These are phyloP conservation scores for Callorhinus ursinus DNA, from an alignment of 2,113 vertebrate genomes.

Conservation along the genomic window DNA sequence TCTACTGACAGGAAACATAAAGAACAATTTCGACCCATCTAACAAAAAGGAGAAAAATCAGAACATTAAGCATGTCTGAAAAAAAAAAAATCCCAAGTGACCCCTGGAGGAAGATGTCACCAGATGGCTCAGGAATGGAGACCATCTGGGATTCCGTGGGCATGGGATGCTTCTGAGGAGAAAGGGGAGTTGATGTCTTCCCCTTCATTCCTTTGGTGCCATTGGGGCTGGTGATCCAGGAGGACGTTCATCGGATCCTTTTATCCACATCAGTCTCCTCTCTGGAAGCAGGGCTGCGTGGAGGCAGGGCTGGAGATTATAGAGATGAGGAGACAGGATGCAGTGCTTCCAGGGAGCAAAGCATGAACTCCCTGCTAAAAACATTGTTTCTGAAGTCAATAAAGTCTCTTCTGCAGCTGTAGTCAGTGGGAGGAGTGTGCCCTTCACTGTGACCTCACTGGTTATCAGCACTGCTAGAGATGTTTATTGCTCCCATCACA, in stretches of 20 bases:
- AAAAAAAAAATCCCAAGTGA: neutral
- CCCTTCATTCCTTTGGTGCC: neutral
- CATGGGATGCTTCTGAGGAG: neutral
- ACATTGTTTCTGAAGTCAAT: neutral
- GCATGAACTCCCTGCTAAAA: neutral
- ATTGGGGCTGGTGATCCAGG: neutral
- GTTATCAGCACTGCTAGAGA: slow-evolving; percentile 48
- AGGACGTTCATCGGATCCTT: neutral
- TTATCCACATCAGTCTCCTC: neutral
- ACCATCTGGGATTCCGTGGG: neutral
- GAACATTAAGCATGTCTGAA: neutral
- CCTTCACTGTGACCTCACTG: slow-evolving; percentile 69
- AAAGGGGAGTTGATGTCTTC: neutral
- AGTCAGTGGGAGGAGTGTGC: neutral
- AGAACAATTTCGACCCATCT: neutral
- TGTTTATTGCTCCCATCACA: slow-evolving; percentile 51
- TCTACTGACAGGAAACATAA: neutral
- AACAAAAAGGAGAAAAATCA: neutral
- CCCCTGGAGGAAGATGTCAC: neutral
- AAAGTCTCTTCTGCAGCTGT: neutral
- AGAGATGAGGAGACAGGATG: neutral
- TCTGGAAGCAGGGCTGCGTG: neutral
- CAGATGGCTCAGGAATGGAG: neutral
- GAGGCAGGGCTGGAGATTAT: neutral
- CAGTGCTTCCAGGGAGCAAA: neutral